Conservation (phyloP, 2,113 vertebrate genomes). For the Sylvia atricapilla region DNA sequence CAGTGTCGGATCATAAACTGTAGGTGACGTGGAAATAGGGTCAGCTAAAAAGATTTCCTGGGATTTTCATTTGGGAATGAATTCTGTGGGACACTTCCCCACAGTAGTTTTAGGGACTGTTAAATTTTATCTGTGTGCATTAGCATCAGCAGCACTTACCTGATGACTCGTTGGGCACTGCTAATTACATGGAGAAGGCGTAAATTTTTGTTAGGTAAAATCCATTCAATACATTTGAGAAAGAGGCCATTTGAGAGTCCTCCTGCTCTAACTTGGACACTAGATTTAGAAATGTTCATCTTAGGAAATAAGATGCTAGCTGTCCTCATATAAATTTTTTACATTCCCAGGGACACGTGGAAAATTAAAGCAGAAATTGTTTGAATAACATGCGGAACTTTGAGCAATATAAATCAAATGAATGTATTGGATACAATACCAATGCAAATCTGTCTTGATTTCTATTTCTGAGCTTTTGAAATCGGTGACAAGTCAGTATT, state of each 20-base stretch:
- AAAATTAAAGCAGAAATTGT: neutral
- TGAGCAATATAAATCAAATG: neutral
- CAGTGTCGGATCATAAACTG: neutral
- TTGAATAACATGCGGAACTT: neutral
- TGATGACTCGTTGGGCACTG: neutral
- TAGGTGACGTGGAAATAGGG: neutral
- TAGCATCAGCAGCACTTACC: neutral
- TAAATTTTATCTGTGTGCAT: neutral
- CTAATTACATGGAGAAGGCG: neutral
- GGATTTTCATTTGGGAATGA: conserved; percentile 8
- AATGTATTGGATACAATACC: neutral
- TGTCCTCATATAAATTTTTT: neutral
- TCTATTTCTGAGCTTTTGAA: neutral
- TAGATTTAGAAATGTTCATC: neutral
- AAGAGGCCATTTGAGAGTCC: neutral
- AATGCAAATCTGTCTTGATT: neutral
- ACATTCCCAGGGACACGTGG: neutral
- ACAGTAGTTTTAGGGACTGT: neutral
- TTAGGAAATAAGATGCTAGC: neutral
- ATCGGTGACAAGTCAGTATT: neutral
- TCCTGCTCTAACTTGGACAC: neutral
- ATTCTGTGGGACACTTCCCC: neutral
- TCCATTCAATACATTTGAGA: neutral
- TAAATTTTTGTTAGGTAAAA: neutral
- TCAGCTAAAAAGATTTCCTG: neutral